Evolutionary conservation across 2,797 vertebrate genomes (phyloP), one percentile per base, ranked within the genome.

Genomic region (Mus minutoides): DNA sequence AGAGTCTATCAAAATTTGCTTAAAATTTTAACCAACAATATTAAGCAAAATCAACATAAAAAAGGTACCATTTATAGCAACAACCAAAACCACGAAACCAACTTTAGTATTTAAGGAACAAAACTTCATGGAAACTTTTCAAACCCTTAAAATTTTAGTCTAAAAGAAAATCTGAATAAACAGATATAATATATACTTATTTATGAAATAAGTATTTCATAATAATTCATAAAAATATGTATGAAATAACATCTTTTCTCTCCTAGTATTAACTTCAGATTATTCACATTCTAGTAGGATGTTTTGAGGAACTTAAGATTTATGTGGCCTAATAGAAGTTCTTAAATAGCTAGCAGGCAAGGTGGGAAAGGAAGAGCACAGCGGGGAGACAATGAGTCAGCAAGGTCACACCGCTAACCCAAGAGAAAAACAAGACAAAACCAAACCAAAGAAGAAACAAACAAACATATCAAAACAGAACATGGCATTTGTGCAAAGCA

Each of bases 221-320:
- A 69, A 67, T 67, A 67, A 69, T 67, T 34, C 14, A 16, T 67
- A 67, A 67, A 67, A 69, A n/a, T n/a, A 69, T n/a, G 16, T 69
- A 69, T 19, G 34, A 6, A 1, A 40, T 80, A 49, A 49, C 12
- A 75, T 37, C 58, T 91, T 95, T 80, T 64, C 17, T 86, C 19
- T 52, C 46, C 46, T 54, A 78, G 58, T 60, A 58, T 40, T 94
- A 26, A 77, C 31, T 10, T 67, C 29, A 93, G 67, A 24, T 84
- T 91, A 71, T 58, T 52, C 5, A 93, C 29, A 80, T 91, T 77
- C 29, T 85, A 89, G 34, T 37, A 64, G 37, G 46, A 29, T 77
- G 5, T 73, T 94, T 95, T 85, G 80, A 93, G 58, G 16, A 85
- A 80, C 54, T 69, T 88, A 88, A 85, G 29, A 77, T 93, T 60